Conservation (phyloP, 2,797 vertebrate species). For the Dendrocincla fuliginosa region DNA sequence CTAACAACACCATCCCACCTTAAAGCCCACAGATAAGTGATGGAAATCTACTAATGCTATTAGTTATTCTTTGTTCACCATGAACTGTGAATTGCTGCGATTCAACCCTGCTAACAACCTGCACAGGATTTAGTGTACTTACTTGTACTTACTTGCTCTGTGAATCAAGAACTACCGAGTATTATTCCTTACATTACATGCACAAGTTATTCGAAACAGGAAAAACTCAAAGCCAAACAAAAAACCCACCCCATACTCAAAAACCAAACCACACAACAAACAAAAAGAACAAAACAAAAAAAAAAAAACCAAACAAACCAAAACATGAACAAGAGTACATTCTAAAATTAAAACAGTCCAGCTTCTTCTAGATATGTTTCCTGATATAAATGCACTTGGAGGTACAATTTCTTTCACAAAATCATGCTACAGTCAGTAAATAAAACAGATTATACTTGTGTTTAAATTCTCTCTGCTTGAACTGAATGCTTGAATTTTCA, state of each 20-base stretch:
- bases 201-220: background rate
- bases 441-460: background rate
- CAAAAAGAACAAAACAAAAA: no score
- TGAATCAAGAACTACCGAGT: background rate
- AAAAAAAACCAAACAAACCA: no score
- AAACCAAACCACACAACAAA: no score
- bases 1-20: background rate
- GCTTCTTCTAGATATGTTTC: background rate
- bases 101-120: background rate
- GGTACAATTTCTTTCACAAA: background rate
- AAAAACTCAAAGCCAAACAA: background rate
- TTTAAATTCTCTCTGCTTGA: background rate
- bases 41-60: background rate
- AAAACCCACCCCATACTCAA: background rate
- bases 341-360: background rate
- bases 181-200: background rate
- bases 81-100: background rate
- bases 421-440: background rate
- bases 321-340: background rate
- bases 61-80: background rate
- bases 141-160: background rate
- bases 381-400: background rate
- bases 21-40: background rate
- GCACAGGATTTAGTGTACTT: background rate
- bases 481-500: background rate